These are phyloP conservation scores for Drosophila putrida DNA, from an alignment of 2,888 invertebrate genomes.

Conservation along the genomic window DNA sequence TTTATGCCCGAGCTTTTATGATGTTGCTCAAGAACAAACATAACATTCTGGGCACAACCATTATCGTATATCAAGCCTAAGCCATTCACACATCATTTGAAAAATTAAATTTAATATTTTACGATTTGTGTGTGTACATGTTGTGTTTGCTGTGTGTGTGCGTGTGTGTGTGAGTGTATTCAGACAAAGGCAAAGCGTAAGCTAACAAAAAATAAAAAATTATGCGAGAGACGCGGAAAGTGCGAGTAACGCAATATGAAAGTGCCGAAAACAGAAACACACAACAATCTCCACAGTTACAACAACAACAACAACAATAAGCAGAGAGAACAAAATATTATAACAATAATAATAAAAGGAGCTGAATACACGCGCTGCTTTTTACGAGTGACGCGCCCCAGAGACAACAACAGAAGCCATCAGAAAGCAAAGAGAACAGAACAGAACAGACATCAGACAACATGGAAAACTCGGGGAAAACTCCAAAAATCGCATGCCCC, in stretches of 20 bases:
- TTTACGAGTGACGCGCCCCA: constrained; percentile 69
- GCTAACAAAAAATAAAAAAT: constrained; percentile 68
- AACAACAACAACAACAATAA: constrained; percentile 17
- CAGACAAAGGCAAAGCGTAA: constrained; percentile 44
- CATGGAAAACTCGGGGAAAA: constrained; percentile 52
- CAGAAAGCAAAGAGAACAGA: constrained; percentile 34
- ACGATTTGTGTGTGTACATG: constrained; percentile 67
- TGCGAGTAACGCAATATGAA: constrained; percentile 72
- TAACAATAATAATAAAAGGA: constrained; percentile 80
- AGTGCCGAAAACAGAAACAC: constrained; percentile 60
- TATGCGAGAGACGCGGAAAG: constrained; percentile 63
- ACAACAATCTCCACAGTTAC: background rate
- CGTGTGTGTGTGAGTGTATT: constrained; percentile 16
- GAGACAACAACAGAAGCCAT: constrained; percentile 51
- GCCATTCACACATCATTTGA: constrained; percentile 82
- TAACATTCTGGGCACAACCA: constrained; percentile 52
- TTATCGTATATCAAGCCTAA: constrained; percentile 74
- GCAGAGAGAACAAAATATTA: constrained; percentile 53
- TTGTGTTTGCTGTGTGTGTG: constrained; percentile 5
- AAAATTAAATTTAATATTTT: constrained; percentile 83
- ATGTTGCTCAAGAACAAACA: constrained; percentile 36
- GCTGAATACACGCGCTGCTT: constrained; percentile 61
- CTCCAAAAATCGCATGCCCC: constrained; percentile 66
- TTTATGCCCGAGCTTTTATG: constrained; percentile 54
- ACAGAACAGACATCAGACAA: constrained; percentile 8